Conservation (phyloP, 2,113 vertebrate species). For the Nesoenas mayeri region DNA sequence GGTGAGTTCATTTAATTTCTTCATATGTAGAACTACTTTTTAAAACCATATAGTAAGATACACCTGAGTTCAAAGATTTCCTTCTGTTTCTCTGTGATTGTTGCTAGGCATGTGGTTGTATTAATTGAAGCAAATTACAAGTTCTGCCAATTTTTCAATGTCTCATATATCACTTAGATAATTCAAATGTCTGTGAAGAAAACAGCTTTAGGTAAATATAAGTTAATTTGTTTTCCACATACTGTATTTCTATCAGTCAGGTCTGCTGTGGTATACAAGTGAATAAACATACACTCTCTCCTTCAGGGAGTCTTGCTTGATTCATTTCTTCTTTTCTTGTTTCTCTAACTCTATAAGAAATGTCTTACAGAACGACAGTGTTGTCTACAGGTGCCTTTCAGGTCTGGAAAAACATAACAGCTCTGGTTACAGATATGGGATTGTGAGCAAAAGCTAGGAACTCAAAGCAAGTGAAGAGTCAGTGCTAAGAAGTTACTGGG, state of each 20-base stretch:
- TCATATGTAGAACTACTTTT: background rate
- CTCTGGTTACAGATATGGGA: background rate
- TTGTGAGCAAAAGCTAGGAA: background rate
- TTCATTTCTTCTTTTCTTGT: constrained; percentile 40
- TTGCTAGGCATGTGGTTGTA: background rate
- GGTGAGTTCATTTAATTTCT: background rate
- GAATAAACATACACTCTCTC: background rate
- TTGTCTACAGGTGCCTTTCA: constrained; percentile 41
- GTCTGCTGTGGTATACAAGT: background rate
- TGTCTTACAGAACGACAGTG: background rate
- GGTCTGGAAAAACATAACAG: background rate
- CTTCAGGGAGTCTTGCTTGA: background rate
- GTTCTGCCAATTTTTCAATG: background rate
- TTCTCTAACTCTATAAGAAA: constrained; percentile 14
- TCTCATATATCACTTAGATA: background rate
- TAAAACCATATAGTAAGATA: background rate
- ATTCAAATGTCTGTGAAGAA: background rate
- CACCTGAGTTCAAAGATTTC: background rate
- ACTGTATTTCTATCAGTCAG: background rate
- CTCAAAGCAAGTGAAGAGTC: background rate
- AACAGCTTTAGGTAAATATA: background rate
- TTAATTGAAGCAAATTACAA: background rate
- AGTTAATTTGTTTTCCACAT: background rate
- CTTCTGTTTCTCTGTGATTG: background rate
- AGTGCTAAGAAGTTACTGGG: background rate